A percentile compares a stretch with the other conserved stretches of the same genome.
Conservation (phyloP, 2,888 invertebrate genomes). For the Macrosoma leucophasiata region DNA sequence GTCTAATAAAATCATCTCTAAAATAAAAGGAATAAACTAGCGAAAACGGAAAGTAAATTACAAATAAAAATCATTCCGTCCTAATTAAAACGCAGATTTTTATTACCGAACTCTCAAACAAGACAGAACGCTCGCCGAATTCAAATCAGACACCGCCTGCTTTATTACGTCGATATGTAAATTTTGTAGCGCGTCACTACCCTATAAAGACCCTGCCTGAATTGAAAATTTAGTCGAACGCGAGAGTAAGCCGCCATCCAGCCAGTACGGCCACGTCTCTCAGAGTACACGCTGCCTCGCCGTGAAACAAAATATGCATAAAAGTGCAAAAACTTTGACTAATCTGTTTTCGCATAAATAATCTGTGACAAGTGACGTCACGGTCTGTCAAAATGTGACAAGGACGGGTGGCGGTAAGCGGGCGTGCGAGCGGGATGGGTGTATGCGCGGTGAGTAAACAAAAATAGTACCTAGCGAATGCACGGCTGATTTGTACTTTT, state of each 20-base stretch:
- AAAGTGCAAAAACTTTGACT: constrained; percentile 1
- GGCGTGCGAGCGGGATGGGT: constrained; percentile 41
- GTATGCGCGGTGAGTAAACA: constrained; percentile 42
- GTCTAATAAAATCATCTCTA: too few species aligned
- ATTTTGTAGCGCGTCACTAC: constrained; percentile 74
- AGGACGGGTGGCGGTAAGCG: too few species aligned
- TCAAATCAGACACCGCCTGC: constrained; percentile 64
- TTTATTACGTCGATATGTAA: constrained; percentile 76
- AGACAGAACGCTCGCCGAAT: constrained; percentile 53
- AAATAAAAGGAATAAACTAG: too few species aligned
- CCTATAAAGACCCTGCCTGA: constrained; percentile 75
- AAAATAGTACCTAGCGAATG: too few species aligned
- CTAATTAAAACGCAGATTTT: too few species aligned
- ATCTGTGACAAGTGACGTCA: constrained; percentile 39
- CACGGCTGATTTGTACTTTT: too few species aligned
- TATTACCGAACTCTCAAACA: too few species aligned
- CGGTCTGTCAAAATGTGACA: constrained; percentile 60
- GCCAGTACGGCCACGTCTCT: constrained; percentile 71
- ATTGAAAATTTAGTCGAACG: constrained; percentile 74
- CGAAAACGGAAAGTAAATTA: too few species aligned
- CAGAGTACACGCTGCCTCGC: constrained; percentile 64
- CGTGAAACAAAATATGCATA: constrained; percentile 6
- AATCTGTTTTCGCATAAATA: constrained; percentile 21
- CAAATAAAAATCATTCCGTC: too few species aligned
- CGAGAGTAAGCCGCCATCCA: constrained; percentile 58